These are phyloP conservation scores for Mizuhopecten yessoensis DNA, from an alignment of 1,140 invertebrate species.

Conservation along the genomic window DNA sequence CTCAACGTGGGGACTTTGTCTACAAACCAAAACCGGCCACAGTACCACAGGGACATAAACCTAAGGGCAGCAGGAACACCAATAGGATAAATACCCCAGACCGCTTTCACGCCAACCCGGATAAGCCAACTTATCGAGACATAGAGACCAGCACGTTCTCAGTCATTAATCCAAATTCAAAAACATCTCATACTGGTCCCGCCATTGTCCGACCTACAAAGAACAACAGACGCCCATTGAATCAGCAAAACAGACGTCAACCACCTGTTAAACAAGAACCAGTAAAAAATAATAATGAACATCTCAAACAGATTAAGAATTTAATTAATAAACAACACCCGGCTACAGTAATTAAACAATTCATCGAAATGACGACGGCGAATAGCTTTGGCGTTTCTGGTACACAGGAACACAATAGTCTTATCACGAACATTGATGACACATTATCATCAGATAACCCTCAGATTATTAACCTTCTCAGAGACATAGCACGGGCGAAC, in stretches of 20 bases:
- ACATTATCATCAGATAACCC: conserved; percentile 1
- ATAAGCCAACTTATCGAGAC: background rate
- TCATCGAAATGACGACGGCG: conserved; percentile 10
- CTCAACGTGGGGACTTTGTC: background rate
- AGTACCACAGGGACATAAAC: background rate
- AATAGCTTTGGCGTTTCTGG: background rate
- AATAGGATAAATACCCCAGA: background rate
- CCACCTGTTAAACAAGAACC: background rate
- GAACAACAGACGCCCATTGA: background rate
- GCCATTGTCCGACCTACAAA: background rate
- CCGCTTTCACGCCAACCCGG: background rate
- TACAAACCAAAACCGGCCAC: background rate
- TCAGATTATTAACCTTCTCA: background rate
- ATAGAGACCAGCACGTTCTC: background rate
- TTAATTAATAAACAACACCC: background rate
- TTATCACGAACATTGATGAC: background rate
- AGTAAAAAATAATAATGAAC: background rate
- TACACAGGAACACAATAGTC: background rate
- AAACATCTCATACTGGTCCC: background rate
- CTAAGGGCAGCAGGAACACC: background rate
- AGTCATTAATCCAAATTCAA: background rate
- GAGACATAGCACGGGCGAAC: background rate
- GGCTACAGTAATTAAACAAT: background rate
- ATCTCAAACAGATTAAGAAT: background rate
- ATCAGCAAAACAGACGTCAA: background rate